Evolutionary conservation across 1,140 invertebrate species (phyloP), one percentile per base, ranked within the genome.

Genomic region (Rhagoletis pomonella): DNA sequence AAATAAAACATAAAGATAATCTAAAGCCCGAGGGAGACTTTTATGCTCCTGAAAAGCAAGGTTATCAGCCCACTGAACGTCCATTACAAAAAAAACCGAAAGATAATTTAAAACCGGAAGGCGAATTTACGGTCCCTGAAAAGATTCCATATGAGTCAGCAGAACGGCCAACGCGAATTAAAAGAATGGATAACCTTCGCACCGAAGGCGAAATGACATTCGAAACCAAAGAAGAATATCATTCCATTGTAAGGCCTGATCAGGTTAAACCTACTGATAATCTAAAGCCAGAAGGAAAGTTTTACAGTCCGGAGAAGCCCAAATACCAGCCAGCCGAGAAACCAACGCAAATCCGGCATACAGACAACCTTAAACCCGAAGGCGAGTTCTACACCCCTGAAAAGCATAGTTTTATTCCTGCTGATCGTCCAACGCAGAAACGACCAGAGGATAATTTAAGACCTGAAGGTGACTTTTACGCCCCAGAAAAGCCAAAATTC

Each of bases 301-400:
- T 96, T 89, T 55, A 55, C 10, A 55, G 5, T 7, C 50, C 50
- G 10, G 50, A 55, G 50, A 55, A 55, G 10, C 50, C 50, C 10
- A 10, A 10, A 7, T 55, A 55, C 50, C 5, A 55, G 10, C 50
- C 50, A 47, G 95, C 94, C 0, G 96, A 96, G 89, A 91, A 94
- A 85, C 94, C 93, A 58, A 90, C 92, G 62, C 94, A 94, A 64
- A 95, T 93, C 86, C 94, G 94, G 87, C 95, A 94, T 1, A 90
- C 94, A 87, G 95, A 96, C 88, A 95, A 96, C 91, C 89, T 96
- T 7, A 91, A 93, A 62, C 93, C 94, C 10, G 94, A 95, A 90
- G 94, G 95, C 2, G 50, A 94, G 4, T 95, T 95, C 89, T 94
- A 94, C 59, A 89, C 92, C 5, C 93, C 91, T 0, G 91, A 93